phyloP scores from a whole-genome alignment of 2,797 vertebrate species.

The Pristis pectinata region DNA sequence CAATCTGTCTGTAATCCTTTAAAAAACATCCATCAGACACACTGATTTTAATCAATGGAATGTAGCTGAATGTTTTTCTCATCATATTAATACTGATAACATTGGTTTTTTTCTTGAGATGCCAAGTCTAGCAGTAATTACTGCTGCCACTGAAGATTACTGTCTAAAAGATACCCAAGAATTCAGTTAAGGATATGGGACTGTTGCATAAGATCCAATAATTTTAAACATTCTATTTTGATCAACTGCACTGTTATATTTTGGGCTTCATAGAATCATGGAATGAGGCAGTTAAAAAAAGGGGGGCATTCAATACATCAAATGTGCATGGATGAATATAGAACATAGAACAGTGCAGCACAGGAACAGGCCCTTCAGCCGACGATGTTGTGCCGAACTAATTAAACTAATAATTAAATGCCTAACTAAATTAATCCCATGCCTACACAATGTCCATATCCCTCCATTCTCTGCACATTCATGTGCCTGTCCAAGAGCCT shows the following conservation, averaged over 20 bases:
- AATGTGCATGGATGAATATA: not conserved
- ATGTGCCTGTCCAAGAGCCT: no score
- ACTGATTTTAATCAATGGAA: constrained; percentile 32
- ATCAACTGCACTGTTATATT: not conserved
- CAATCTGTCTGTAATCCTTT: constrained; percentile 34
- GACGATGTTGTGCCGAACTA: no score
- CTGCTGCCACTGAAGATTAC: constrained; percentile 5
- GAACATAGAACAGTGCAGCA: no score
- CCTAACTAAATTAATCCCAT: no score
- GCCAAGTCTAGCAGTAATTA: constrained; percentile 1
- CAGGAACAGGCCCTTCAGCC: no score
- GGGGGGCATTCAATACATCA: not conserved
- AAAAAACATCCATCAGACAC: not conserved
- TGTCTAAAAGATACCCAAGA: constrained; percentile 5
- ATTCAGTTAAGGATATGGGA: not conserved
- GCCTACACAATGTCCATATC: no score
- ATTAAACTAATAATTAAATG: no score
- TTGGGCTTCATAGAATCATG: not conserved
- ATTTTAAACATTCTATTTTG: not conserved
- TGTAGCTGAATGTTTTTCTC: constrained; percentile 24
- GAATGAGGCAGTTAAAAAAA: not conserved
- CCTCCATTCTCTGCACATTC: no score
- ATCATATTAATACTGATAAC: constrained; percentile 32
- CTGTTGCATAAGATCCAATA: not conserved
- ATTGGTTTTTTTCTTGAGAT: constrained; percentile 17